Conservation (phyloP, 2,797 vertebrate species). For the Pipistrellus nathusii region DNA sequence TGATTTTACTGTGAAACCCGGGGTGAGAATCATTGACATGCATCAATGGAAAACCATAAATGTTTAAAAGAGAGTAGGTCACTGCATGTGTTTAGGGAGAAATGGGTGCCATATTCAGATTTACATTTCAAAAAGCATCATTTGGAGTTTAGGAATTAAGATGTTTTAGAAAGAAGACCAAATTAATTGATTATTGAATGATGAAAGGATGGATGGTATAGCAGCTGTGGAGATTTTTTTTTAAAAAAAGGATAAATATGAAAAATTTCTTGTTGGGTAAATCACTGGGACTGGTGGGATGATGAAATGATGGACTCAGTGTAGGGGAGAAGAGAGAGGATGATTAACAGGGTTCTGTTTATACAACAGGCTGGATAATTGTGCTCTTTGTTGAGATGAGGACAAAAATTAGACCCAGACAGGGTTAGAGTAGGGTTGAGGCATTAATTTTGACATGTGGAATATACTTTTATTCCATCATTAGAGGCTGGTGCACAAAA, state of each 20-base stretch:
- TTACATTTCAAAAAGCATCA: background rate
- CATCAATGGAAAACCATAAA: background rate
- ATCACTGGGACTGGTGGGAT: background rate
- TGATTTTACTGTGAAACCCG: background rate
- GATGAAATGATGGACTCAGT: background rate
- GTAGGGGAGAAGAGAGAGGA: background rate
- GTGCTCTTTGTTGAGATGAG: background rate
- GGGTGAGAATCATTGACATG: background rate
- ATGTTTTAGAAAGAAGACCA: background rate
- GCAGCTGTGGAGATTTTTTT: background rate
- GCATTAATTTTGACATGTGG: background rate
- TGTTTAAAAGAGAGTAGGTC: background rate
- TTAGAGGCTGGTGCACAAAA: too few relatives aligned
- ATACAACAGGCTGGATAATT: background rate
- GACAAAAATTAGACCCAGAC: background rate
- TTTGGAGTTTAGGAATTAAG: background rate
- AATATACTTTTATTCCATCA: background rate
- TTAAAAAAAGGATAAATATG: background rate
- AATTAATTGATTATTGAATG: background rate
- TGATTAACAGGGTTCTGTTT: background rate
- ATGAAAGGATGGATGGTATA: background rate
- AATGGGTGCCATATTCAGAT: background rate
- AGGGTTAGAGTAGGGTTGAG: background rate
- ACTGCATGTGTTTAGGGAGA: background rate
- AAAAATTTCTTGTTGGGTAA: slow-evolving; percentile 5